A percentile compares a stretch with the other conserved stretches of the same genome.
These are phyloP conservation scores for Carassius gibelio DNA, from an alignment of 2,113 vertebrate genomes.

Conservation along the genomic window DNA sequence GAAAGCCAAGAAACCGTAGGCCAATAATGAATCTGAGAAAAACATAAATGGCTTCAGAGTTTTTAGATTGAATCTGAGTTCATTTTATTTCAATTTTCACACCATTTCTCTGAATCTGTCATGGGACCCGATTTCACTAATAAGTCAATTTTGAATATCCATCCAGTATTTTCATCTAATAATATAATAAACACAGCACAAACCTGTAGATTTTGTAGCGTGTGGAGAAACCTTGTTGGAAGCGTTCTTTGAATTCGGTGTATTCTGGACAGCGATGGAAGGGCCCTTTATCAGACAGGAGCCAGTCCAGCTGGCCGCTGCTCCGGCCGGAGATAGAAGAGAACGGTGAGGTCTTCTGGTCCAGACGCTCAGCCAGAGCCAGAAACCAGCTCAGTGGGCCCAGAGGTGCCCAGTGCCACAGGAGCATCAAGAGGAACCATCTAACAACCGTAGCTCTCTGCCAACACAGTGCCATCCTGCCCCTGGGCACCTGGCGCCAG, in stretches of 20 bases:
- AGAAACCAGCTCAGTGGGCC: conserved; percentile 76
- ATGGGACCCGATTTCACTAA: not conserved
- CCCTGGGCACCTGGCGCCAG: conserved; percentile 87
- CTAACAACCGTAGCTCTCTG: conserved; percentile 76
- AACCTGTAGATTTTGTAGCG: conserved; percentile 99
- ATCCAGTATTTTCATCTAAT: not conserved
- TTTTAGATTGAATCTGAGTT: too few species aligned
- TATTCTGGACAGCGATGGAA: conserved; percentile 95
- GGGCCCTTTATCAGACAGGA: conserved; percentile 93
- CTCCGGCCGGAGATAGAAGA: conserved; percentile 66
- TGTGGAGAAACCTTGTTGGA: conserved; percentile 95
- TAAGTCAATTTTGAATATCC: not conserved
- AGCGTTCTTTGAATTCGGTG: conserved; percentile 91
- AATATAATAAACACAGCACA: not conserved
- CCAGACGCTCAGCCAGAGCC: conserved; percentile 82
- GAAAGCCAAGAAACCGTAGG: not conserved
- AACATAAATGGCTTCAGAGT: not conserved
- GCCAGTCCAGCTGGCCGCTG: conserved; percentile 88
- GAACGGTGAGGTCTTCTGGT: conserved; percentile 79
- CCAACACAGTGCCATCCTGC: conserved; percentile 95
- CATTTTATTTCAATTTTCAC: not conserved
- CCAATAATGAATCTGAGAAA: not conserved
- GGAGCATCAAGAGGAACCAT: conserved; percentile 76
- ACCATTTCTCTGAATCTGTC: not conserved
- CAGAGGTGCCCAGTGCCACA: conserved; percentile 73